phyloP scores from a whole-genome alignment of 2,113 vertebrate genomes.

The Apteryx owenii region DNA sequence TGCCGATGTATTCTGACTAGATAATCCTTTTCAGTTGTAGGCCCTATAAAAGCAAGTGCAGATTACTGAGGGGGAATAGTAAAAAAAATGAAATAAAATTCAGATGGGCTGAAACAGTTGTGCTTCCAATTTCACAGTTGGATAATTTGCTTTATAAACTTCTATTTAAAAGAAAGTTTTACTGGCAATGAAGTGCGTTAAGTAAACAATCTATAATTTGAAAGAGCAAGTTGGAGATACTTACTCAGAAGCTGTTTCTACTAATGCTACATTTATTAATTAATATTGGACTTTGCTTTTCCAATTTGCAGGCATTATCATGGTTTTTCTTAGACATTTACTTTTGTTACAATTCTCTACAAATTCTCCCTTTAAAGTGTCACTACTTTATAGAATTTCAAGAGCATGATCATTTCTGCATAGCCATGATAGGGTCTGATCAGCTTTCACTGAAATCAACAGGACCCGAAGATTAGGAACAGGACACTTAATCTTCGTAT shows the following conservation, averaged over 20 bases:
- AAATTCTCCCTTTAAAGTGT: neutral
- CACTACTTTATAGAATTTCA: neutral
- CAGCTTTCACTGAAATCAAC: neutral
- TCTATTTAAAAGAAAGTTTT: constrained; percentile 75
- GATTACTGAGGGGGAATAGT: constrained; percentile 63
- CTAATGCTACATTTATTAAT: neutral
- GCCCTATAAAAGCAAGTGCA: constrained; percentile 70
- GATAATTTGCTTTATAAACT: constrained; percentile 77
- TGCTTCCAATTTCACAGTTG: constrained; percentile 80
- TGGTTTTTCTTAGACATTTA: neutral
- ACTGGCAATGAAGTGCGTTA: constrained; percentile 39
- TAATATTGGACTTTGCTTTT: neutral
- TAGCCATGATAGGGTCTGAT: neutral
- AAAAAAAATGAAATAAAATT: constrained; percentile 71
- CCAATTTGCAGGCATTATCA: neutral
- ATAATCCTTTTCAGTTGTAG: constrained; percentile 78
- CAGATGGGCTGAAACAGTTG: constrained; percentile 56
- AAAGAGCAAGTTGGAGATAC: constrained; percentile 21
- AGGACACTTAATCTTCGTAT: neutral
- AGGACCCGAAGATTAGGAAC: neutral
- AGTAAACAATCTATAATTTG: constrained; percentile 67
- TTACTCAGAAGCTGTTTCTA: neutral
- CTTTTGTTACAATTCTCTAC: neutral
- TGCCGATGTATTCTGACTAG: constrained; percentile 77
- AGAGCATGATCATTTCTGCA: neutral